Conservation (phyloP, 2,888 invertebrate genomes). For the Lordiphosa fenestrarum region DNA sequence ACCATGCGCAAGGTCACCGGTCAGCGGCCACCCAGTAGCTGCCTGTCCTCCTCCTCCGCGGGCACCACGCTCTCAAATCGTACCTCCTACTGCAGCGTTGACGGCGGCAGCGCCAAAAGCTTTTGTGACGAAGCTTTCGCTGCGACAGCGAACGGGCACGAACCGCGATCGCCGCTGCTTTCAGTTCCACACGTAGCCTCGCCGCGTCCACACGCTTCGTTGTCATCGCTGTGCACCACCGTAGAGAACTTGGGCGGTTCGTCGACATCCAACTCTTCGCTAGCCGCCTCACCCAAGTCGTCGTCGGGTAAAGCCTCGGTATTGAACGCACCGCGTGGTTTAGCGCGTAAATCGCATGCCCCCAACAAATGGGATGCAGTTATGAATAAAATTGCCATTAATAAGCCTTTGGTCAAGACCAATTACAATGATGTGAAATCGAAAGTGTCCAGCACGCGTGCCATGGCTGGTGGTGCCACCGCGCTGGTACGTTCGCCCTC, state of each 20-base stretch:
- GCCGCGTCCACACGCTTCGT: constrained; percentile 76
- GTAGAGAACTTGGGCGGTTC: constrained; percentile 48
- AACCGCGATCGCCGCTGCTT: constrained; percentile 33
- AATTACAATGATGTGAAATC: constrained; percentile 93
- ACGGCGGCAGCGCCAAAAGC: constrained; percentile 75
- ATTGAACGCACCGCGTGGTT: constrained; percentile 19
- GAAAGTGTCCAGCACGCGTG: constrained; percentile 84
- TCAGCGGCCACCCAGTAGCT: constrained; percentile 69
- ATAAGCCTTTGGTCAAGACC: constrained; percentile 83
- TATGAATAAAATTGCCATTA: constrained; percentile 89
- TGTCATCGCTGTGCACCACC: constrained; percentile 66
- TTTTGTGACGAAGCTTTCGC: constrained; percentile 76
- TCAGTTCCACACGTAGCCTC: constrained; percentile 76
- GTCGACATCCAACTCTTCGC: constrained; percentile 42
- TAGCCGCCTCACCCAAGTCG: constrained; percentile 50
- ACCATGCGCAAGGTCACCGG: constrained; percentile 79
- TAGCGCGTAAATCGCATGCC: constrained; percentile 68
- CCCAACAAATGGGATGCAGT: constrained; percentile 89
- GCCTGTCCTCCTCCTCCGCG: constrained; percentile 65
- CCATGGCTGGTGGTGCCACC: constrained; percentile 32
- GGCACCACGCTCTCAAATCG: constrained; percentile 77
- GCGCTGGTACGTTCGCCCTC: constrained; percentile 50
- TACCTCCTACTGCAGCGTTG: constrained; percentile 78
- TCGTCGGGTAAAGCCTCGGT: constrained; percentile 27
- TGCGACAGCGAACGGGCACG: constrained; percentile 2